A percentile compares a stretch with the other conserved stretches of the same genome.
These are phyloP conservation scores for Oreortyx pictus DNA, from an alignment of 2,797 vertebrate genomes.

Conservation along the genomic window DNA sequence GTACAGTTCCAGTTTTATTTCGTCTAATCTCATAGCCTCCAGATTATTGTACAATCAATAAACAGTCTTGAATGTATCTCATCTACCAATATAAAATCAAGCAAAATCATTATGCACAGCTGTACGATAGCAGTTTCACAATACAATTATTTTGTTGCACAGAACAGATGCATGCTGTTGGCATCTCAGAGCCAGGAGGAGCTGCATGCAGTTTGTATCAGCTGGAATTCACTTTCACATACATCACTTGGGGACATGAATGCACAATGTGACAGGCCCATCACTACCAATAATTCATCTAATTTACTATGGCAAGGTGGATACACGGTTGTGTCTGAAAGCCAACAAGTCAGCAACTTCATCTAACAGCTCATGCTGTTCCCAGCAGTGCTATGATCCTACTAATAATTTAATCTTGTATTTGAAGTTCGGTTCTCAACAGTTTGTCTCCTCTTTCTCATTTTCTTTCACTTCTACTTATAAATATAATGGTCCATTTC, in stretches of 20 bases:
- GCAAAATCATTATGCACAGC: constrained; percentile 13
- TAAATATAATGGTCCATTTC: constrained; percentile 63
- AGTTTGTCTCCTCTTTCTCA: constrained; percentile 36
- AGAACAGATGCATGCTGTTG: constrained; percentile 46
- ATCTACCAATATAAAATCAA: constrained; percentile 23
- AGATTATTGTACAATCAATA: constrained; percentile 1
- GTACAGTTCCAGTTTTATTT: neutral
- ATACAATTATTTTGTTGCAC: neutral
- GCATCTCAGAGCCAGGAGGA: neutral
- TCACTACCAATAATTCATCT: constrained; percentile 51
- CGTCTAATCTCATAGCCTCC: neutral
- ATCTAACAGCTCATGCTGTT: constrained; percentile 49
- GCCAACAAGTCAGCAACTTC: constrained; percentile 48
- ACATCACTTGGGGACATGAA: constrained; percentile 34
- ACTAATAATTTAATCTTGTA: constrained; percentile 63
- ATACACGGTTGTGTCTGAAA: constrained; percentile 37
- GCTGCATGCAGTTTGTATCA: neutral
- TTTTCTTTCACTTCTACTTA: constrained; percentile 57
- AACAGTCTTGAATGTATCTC: constrained; percentile 37
- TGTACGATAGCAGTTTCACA: neutral
- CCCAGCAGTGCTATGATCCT: constrained; percentile 36
- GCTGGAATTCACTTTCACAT: constrained; percentile 18
- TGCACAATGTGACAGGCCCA: constrained; percentile 38
- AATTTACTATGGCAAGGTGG: constrained; percentile 17
- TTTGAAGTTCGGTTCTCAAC: constrained; percentile 44